These are phyloP conservation scores for Paragorgia papillata DNA, from an alignment of 92 coral and sea anemone genomes.

Conservation along the genomic window DNA sequence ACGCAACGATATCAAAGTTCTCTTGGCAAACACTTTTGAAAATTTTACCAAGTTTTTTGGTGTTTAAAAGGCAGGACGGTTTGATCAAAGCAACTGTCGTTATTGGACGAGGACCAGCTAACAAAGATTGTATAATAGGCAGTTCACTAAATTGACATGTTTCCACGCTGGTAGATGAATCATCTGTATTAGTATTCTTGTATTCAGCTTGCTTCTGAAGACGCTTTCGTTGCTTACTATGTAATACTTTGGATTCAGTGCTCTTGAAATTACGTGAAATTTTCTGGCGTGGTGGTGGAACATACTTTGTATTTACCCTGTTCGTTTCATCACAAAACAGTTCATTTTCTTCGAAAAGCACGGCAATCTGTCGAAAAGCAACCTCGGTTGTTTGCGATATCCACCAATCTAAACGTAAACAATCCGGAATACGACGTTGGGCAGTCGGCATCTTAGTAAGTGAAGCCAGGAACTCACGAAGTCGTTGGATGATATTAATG, in stretches of 20 bases:
- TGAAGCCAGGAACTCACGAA: constrained; percentile 54
- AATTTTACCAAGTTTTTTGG: constrained; percentile 77
- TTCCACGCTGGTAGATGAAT: constrained; percentile 64
- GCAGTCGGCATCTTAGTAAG: constrained; percentile 35
- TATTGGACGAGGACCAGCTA: constrained; percentile 81
- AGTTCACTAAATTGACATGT: constrained; percentile 60
- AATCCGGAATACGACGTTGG: constrained; percentile 41
- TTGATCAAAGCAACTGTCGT: constrained; percentile 83
- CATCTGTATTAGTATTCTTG: constrained; percentile 20
- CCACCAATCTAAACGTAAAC: constrained; percentile 64
- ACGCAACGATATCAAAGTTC: constrained; percentile 69
- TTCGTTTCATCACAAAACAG: constrained; percentile 76
- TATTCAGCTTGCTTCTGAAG: background rate
- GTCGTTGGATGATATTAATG: constrained; percentile 70
- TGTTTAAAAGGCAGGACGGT: constrained; percentile 67
- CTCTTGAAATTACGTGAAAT: background rate
- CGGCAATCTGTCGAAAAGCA: constrained; percentile 90
- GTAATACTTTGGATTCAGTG: background rate
- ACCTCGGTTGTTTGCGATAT: constrained; percentile 90
- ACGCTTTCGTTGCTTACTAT: constrained; percentile 13
- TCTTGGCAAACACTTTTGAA: constrained; percentile 83
- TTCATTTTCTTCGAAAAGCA: constrained; percentile 85
- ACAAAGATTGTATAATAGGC: constrained; percentile 69
- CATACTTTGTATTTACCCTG: constrained; percentile 63
- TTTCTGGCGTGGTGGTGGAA: constrained; percentile 67